Evolutionary conservation across 2,888 invertebrate genomes (phyloP), one percentile per base, ranked within the genome.

Genomic region (Troides oblongomaculatus): DNA sequence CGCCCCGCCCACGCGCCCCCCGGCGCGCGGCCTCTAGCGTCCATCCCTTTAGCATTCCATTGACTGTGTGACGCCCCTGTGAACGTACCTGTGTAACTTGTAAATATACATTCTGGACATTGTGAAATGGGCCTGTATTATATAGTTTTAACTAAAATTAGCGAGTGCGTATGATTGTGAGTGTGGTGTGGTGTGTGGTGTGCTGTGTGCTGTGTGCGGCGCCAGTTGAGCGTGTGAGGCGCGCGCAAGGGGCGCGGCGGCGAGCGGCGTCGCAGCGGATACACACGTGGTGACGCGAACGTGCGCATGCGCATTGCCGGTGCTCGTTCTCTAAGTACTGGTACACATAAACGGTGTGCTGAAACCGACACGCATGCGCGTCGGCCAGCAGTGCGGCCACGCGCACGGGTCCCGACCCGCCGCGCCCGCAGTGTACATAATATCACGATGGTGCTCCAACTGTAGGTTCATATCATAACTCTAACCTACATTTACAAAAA

Each of bases 381-480:
- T 10, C 8, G 8, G 39, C 10, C 39, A 7, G 36, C 36, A 36
- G 7, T 36, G 36, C 36, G 36, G 7, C 36, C 36, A 7, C 36
- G 36, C 5, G 36, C 7, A 36, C 36, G 36, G 36, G 36, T 4
- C 5, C 36, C 5, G 36, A 7, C 36, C 7, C 36, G 39, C 39
- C 66, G 66, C 65, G 21, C 68, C 66, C 72, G 50, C 60, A 58
- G n/a, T 68, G 74, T 75, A 73, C 73, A 75, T 75, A 76, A 79
- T 79, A 80, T 81, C 80, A 77, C 83, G 83, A 87, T 90, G 90
- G 90, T 90, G 90, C 90, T 90, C 89, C 88, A 85, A 86, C 83
- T 84, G 85, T 88, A 89, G 87, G 86, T 86, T 90, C 90, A 90
- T 90, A 90, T 90, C 90, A 90, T 87, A 85, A 85, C 82, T 88